Base-by-base conservation (phyloP, 1,140 invertebrate genomes). In the Tetramorium simillimum region DNA sequence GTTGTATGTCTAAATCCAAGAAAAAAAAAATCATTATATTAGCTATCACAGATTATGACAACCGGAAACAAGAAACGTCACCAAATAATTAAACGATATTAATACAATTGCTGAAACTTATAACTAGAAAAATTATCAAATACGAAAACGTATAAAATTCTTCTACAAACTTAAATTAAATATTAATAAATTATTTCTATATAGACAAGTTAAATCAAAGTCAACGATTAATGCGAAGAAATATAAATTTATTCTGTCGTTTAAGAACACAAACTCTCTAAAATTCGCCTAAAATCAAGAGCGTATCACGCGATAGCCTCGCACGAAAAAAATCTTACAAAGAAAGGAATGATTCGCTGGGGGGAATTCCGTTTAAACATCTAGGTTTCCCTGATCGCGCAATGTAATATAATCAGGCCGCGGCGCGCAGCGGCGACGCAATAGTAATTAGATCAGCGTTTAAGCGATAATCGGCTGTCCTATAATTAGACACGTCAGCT, bases 401-500 rank as follows among this genome's bases (percentile, higher is more conserved):
- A 77, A 85, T 73, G 14, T 43, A 53, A 56, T 65, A 78, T 63
- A 73, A 82, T 5, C 40, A 53, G 28, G 14, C 69, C 18, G 40
- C 24, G n/a, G 40, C 46, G 18, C 33, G 33, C 6, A 75, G 14
- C 14, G 16, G 53, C 75, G 14, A 46, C 40, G 82, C 43, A 70
- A 56, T 49, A 86, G 24, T 76, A 88, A 90, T 90, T 87, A 77
- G 70, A 63, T 21, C 73, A 78, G 37, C 62, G 53, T 87, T 87
- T 70, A 81, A 63, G 40, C 84, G 84, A 88, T 88, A 87, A 88
- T 88, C 87, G n/a, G 28, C 53, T 69, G 49, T 58, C 49, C 88
- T 89, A 90, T 75, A 86, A 90, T 90, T 90, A 90, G 77, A 86
- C 43, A 60, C 78, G 72, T 88, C 82, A 77, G 65, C 70, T 91